Percentiles rank a stretch among this genome's conserved stretches.
Evolutionary conservation across 2,888 invertebrate species (phyloP).

Genomic region (Actias luna): DNA sequence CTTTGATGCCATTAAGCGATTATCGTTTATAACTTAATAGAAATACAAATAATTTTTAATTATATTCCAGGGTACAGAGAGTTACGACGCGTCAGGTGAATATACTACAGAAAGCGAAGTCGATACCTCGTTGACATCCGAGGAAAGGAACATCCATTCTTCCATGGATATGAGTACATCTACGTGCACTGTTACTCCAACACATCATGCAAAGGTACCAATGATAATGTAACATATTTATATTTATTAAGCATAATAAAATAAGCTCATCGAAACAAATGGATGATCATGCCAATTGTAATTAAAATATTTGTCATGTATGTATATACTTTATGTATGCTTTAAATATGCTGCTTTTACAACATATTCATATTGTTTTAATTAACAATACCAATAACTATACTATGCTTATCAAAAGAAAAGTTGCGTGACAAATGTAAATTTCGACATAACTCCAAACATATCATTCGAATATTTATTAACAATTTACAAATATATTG

Average conservation of each 20-base stretch:
- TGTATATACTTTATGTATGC: background rate
- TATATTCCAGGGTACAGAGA: slow-evolving; percentile 81
- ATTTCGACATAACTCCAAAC: too few relatives aligned
- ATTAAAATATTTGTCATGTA: background rate
- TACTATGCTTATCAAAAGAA: too few relatives aligned
- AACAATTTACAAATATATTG: too few relatives aligned
- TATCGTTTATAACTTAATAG: background rate
- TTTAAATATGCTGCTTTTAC: background rate
- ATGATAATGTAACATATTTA: background rate
- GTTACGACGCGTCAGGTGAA: slow-evolving; percentile 95
- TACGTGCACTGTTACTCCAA: slow-evolving; percentile 82
- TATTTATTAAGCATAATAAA: background rate
- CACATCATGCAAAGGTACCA: slow-evolving; percentile 80
- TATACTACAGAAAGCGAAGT: slow-evolving; percentile 90
- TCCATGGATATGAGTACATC: slow-evolving; percentile 81
- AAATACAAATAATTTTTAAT: background rate
- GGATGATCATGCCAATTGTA: background rate
- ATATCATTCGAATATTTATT: too few relatives aligned
- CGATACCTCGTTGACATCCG: slow-evolving; percentile 88
- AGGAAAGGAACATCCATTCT: slow-evolving; percentile 89
- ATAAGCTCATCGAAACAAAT: background rate
- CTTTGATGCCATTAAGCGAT: background rate
- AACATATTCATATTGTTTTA: background rate
- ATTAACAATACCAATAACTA: too few relatives aligned
- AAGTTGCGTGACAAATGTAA: background rate